These are phyloP conservation scores for Lasiurus cinereus DNA, from an alignment of 2,113 vertebrate species.

Conservation along the genomic window DNA sequence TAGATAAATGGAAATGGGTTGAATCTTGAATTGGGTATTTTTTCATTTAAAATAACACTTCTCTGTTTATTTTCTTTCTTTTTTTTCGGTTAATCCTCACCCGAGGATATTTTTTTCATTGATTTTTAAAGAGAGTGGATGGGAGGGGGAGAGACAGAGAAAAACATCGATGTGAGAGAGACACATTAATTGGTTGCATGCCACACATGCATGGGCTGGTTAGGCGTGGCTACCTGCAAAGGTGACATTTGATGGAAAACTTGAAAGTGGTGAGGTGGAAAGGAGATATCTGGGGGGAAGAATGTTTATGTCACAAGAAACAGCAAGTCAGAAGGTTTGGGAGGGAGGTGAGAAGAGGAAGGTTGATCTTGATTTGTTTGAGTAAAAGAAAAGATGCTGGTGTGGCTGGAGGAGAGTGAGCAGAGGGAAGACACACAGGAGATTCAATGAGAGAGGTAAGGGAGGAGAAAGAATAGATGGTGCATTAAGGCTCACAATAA, in stretches of 20 bases:
- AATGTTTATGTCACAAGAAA: not conserved
- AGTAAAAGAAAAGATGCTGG: not conserved
- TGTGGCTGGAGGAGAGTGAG: not conserved
- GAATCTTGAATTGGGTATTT: not conserved
- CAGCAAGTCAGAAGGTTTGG: not conserved
- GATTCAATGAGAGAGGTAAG: not conserved
- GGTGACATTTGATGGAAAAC: not conserved
- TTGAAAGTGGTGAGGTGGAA: not conserved
- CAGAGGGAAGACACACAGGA: not conserved
- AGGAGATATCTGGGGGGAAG: not conserved
- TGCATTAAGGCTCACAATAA: not conserved
- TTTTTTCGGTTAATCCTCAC: too few species aligned
- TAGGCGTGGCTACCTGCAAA: not conserved
- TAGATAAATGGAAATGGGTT: not conserved
- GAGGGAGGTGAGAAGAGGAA: not conserved
- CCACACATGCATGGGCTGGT: not conserved
- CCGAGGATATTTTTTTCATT: too few species aligned
- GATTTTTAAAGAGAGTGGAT: too few species aligned
- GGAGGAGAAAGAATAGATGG: not conserved
- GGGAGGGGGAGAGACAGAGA: too few species aligned
- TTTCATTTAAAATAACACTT: constrained; percentile 33
- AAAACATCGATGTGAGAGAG: too few species aligned
- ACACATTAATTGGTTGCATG: too few species aligned
- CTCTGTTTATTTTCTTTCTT: not conserved
- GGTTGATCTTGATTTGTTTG: not conserved